Evolutionary conservation across 1,140 invertebrate species (phyloP).

Genomic region (Aphaenogaster floridana): DNA sequence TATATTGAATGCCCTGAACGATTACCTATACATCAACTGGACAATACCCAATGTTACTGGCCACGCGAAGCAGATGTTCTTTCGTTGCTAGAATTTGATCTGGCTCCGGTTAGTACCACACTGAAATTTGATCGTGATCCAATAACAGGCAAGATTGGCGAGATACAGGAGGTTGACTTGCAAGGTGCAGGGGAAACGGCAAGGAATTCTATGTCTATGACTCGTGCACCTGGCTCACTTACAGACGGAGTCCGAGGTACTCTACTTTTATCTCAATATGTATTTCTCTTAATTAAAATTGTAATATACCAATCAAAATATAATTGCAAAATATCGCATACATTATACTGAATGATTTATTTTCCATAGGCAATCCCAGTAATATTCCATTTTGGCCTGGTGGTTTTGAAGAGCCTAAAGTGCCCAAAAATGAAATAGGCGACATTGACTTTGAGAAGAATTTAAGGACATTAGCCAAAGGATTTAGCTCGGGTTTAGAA

Average conservation of each 20-base stretch:
- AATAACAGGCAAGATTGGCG: slow-evolving; percentile 90
- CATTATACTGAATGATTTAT: background rate
- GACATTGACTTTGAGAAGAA: slow-evolving; percentile 87
- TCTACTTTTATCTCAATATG: background rate
- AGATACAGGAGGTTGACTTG: slow-evolving; percentile 90
- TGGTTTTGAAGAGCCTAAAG: slow-evolving; percentile 90
- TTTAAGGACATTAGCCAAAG: slow-evolving; percentile 89
- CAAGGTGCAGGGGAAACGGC: slow-evolving; percentile 89
- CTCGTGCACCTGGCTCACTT: slow-evolving; percentile 88
- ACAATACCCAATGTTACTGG: slow-evolving; percentile 88
- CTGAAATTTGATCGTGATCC: slow-evolving; percentile 90
- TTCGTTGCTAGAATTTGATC: slow-evolving; percentile 86
- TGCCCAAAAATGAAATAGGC: slow-evolving; percentile 74
- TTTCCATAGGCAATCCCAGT: slow-evolving; percentile 88
- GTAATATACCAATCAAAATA: background rate
- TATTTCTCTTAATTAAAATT: slow-evolving; percentile 33
- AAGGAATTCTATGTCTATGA: slow-evolving; percentile 93
- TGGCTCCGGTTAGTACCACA: slow-evolving; percentile 86
- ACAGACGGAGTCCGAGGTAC: slow-evolving; percentile 88
- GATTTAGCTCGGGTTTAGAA: slow-evolving; percentile 88
- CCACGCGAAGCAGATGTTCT: slow-evolving; percentile 86
- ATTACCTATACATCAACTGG: slow-evolving; percentile 89
- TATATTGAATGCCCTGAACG: slow-evolving; percentile 89
- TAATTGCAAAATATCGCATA: background rate
- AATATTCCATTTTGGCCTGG: slow-evolving; percentile 94